Conservation (phyloP, 2,888 invertebrate species). For the Trichopria drosophilae region DNA sequence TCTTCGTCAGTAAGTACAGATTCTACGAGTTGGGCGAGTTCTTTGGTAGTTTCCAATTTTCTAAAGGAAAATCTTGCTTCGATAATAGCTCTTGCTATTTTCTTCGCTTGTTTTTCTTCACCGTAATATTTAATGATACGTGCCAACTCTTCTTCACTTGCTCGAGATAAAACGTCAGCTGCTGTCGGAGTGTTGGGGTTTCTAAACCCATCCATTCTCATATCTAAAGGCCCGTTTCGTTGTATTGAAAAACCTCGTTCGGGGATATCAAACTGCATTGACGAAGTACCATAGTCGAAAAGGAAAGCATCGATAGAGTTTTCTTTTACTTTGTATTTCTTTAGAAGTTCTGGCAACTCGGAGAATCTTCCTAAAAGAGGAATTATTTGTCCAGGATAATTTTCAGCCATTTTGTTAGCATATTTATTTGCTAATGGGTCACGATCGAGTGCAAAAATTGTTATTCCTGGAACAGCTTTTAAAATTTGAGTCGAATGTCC, state of each 20-base stretch:
- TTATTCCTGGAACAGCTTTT: slow-evolving; percentile 66
- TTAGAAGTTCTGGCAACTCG: slow-evolving; percentile 74
- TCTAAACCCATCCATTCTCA: slow-evolving; percentile 88
- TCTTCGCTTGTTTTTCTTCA: slow-evolving; percentile 83
- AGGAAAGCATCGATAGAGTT: slow-evolving; percentile 82
- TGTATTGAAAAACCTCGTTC: slow-evolving; percentile 84
- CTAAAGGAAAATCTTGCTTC: slow-evolving; percentile 78
- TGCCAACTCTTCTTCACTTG: slow-evolving; percentile 76
- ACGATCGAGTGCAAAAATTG: slow-evolving; percentile 81
- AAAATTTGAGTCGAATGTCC: slow-evolving; percentile 82
- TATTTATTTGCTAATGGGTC: slow-evolving; percentile 79
- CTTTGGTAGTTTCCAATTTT: slow-evolving; percentile 78
- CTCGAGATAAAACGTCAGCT: slow-evolving; percentile 80
- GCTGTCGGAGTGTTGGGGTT: slow-evolving; percentile 77
- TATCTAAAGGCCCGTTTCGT: slow-evolving; percentile 86
- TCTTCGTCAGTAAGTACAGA: slow-evolving; percentile 63
- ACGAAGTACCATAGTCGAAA: slow-evolving; percentile 93
- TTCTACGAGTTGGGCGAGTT: slow-evolving; percentile 76
- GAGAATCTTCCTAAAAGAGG: slow-evolving; percentile 89
- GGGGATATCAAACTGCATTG: slow-evolving; percentile 88
- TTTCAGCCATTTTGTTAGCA: slow-evolving; percentile 67
- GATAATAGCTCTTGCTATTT: slow-evolving; percentile 84
- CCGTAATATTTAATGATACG: slow-evolving; percentile 90
- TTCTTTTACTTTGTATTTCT: slow-evolving; percentile 62
- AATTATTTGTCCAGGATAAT: slow-evolving; percentile 72